Conservation (phyloP, 2,797 vertebrate species). For the Orientallactaga sibirica region DNA sequence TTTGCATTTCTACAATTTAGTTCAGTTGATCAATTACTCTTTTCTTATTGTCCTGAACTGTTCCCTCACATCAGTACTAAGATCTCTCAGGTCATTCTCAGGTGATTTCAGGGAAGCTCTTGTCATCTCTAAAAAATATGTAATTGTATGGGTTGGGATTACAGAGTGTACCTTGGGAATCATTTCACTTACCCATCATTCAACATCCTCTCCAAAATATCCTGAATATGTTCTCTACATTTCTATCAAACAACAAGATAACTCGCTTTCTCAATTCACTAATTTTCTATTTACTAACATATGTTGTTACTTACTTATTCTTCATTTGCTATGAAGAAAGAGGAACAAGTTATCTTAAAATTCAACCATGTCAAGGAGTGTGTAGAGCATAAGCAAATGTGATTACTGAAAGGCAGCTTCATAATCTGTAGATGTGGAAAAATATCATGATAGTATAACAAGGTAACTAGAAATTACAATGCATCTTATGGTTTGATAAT, state of each 20-base stretch:
- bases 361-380: not conserved
- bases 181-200: not conserved
- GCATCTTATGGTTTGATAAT: slow-evolving; percentile 21
- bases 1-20: slow-evolving; percentile 13
- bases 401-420: not conserved
- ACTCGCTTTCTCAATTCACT: not conserved
- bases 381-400: not conserved
- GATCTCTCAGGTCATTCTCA: not conserved
- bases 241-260: not conserved
- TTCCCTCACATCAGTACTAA: not conserved
- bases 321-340: not conserved
- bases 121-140: not conserved
- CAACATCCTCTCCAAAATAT: slow-evolving; percentile 2
- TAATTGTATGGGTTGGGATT: slow-evolving; percentile 3
- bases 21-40: not conserved
- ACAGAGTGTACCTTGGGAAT: not conserved
- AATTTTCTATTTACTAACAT: not conserved
- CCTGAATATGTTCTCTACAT: not conserved
- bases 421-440: slow-evolving; percentile 11
- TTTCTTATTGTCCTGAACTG: not conserved
- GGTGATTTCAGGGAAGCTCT: not conserved
- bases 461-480: slow-evolving; percentile 28
- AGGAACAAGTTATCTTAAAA: not conserved
- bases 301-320: not conserved
- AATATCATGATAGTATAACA: not conserved